These are phyloP conservation scores for Artibeus lituratus DNA, from an alignment of 2,797 vertebrate genomes.

Conservation along the genomic window DNA sequence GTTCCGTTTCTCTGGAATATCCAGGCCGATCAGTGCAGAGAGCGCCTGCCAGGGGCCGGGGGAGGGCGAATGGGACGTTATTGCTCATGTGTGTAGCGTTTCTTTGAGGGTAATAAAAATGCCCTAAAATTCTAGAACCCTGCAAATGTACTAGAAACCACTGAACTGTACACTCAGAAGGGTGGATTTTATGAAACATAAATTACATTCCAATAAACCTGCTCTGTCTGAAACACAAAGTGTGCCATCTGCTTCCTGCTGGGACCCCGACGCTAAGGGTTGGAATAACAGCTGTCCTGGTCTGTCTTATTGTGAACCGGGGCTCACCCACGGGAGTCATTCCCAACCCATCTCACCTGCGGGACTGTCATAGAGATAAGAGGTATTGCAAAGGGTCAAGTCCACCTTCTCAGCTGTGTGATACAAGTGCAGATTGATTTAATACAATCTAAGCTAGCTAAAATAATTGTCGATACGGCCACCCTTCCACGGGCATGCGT, in stretches of 20 bases:
- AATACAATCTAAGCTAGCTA: background rate
- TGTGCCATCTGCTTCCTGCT: background rate
- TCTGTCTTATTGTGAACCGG: background rate
- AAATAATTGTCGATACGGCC: background rate
- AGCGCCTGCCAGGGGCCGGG: background rate
- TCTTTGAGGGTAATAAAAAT: background rate
- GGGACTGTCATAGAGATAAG: background rate
- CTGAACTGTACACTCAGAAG: background rate
- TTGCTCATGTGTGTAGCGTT: background rate
- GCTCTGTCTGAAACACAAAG: background rate
- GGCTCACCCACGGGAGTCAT: background rate
- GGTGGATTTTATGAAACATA: background rate
- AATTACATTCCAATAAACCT: background rate
- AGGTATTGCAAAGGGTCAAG: background rate
- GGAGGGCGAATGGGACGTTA: background rate
- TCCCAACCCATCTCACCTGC: background rate
- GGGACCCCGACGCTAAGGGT: background rate
- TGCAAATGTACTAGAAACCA: background rate
- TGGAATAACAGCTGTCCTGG: background rate
- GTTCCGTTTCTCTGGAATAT: background rate
- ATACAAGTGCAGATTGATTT: fast-evolving
- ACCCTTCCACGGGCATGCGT: background rate
- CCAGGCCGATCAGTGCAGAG: background rate
- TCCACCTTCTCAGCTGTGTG: background rate
- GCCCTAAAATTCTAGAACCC: background rate